Conservation (phyloP, 2,113 vertebrate genomes). For the Eubucco bourcierii region DNA sequence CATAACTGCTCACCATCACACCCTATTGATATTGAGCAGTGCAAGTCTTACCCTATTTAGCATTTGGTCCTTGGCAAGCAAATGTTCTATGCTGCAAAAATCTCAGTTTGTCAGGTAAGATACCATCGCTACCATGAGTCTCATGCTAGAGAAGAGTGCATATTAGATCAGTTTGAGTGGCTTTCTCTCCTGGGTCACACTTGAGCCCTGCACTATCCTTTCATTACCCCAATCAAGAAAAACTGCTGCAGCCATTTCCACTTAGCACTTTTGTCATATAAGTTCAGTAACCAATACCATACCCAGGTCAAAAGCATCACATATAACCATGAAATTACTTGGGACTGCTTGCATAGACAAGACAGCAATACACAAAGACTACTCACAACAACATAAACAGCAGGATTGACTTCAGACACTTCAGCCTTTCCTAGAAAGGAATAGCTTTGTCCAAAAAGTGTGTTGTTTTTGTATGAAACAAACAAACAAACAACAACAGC, state of each 20-base stretch:
- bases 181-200: neutral
- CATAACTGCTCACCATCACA: neutral
- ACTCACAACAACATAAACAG: neutral
- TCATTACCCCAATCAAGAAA: neutral
- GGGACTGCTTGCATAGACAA: neutral
- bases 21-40: neutral
- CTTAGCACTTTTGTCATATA: neutral
- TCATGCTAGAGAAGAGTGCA: rapidly evolving
- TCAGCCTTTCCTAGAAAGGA: neutral
- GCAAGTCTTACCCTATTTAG: neutral
- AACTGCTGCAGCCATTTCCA: neutral
- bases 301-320: neutral
- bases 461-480: neutral
- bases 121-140: rapidly evolving
- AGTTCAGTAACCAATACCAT: neutral
- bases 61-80: neutral
- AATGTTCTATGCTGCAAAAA: neutral
- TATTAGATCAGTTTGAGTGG: neutral
- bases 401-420: neutral
- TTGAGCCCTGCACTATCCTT: neutral
- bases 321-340: neutral
- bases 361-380: neutral
- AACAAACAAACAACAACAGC: neutral
- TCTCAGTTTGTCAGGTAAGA: neutral
- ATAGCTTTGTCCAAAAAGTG: neutral